A percentile compares a stretch with the other conserved stretches of the same genome.
These are phyloP conservation scores for Condylostylus longicornis DNA, from an alignment of 1,140 invertebrate genomes.

Conservation along the genomic window DNA sequence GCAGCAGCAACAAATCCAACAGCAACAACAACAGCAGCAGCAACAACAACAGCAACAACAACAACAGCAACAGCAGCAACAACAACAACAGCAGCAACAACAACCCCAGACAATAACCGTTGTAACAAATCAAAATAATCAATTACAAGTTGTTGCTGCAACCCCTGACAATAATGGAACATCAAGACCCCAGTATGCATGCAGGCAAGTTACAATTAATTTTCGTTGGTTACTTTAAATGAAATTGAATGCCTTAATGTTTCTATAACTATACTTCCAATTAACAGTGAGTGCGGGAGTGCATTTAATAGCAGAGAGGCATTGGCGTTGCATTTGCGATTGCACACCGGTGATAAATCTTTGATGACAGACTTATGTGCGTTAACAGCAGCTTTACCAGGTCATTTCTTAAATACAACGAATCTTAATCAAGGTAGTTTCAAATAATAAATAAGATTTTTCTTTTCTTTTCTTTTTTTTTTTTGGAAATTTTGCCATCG, in stretches of 20 bases:
- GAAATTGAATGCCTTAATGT: background rate
- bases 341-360: conserved; percentile 69
- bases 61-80: conserved; percentile 32
- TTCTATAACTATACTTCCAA: too few relatives aligned
- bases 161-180: conserved; percentile 22
- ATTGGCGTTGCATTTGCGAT: conserved; percentile 57
- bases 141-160: conserved; percentile 24
- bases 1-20: conserved; percentile 24
- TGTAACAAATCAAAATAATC: conserved; percentile 27
- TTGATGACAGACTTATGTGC: conserved; percentile 74
- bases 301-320: conserved; percentile 55
- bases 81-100: conserved; percentile 28
- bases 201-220: conserved; percentile 24
- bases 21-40: conserved; percentile 24
- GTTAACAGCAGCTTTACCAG: conserved; percentile 54
- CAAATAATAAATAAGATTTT: background rate
- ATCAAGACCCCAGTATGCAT: conserved; percentile 29
- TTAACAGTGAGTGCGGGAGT: conserved; percentile 44
- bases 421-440: conserved; percentile 36
- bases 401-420: conserved; percentile 42
- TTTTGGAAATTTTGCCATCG: too few relatives aligned
- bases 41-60: conserved; percentile 24
- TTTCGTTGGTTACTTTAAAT: background rate
- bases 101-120: conserved; percentile 31
- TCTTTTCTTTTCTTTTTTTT: too few relatives aligned